Base-by-base conservation (phyloP, 2,888 invertebrate genomes). In the Masnerella sp. region DNA sequence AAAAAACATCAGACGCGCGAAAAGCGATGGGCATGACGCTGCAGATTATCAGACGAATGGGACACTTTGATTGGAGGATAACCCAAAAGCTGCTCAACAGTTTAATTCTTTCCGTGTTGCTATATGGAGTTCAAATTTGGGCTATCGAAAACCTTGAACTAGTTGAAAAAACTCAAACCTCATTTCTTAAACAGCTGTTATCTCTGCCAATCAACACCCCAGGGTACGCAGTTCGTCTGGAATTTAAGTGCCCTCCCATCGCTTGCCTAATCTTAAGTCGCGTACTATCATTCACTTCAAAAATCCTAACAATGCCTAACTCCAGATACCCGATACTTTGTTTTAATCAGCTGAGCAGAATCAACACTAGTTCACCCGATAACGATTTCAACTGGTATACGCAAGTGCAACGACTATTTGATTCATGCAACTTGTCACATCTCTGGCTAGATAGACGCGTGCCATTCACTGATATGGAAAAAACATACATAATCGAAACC, bases 171-270 rank as follows among this genome's bases (percentile, higher is more conserved):
- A 32, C n/a, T n/a, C 32, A 32, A n/a, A 8, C 32, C n/a, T 8
- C 7, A 9, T 32, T 15, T 12, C n/a, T 8, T 17, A 38, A 38
- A 38, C 38, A 38, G 5, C 17, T 38, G 2, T 17, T 38, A 8
- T 15, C 5, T 17, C 38, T 38, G 8, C 38, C 38, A 14, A 38
- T 15, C 17, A 38, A 38, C 38, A 38, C 38, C 17, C 38, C 38
- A 5, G 38, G 17, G 8, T 38, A 38, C 17, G 38, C 38, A 15
- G 15, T 38, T 17, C 14, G 38, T 9, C n/a, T 28, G 38, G 38
- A 38, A 12, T 15, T 38, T 3, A 12, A 12, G 3, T 12, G 38
- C 15, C 38, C 38, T 38, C 17, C 38, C 12, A 9, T 38, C 7
- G 17, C 38, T 8, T 38, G 8, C 15, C 38, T 15, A 8, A n/a